Evolutionary conservation across 2,113 vertebrate genomes (phyloP), one percentile per base, ranked within the genome.

Genomic region (Sinosuthora webbiana): DNA sequence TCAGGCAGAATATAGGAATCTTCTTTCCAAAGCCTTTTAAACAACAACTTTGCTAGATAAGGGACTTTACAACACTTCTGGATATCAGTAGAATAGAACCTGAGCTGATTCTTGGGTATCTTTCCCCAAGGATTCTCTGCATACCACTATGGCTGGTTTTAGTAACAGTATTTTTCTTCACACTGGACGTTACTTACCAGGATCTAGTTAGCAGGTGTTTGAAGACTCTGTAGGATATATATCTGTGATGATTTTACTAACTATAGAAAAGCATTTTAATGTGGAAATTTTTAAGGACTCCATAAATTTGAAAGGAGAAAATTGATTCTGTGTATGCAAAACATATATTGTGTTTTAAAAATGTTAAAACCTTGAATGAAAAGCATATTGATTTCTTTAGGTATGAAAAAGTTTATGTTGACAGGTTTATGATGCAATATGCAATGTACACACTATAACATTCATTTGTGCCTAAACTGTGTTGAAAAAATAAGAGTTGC

Each of bases 401-500:
- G 57, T 90, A 52, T 25, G 67, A 52, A 80, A 87, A 87, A 81
- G 71, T 56, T 89, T 85, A 87, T 87, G 68, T 55, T 96, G 90
- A 59, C 47, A 83, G 30, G 24, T 94, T 94, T 93, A 95, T 92
- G 79, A 71, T 79, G 62, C 9, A 96, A 83, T 94, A 50, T 75
- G 30, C 15, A 90, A 95, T 73, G 88, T 45, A 39, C 10, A 89
- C 11, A 57, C 5, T 90, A 94, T 71, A 91, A 75, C 93, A 91
- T 69, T 23, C 64, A 87, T 94, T 94, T 96, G 44, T 94, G 62
- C 75, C n/a, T 83, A 25, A 53, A 39, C 19, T 64, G 24, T 93
- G 57, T 41, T 95, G 81, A 89, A 90, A 98, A 98, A 95, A 97
- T 94, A 96, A 92, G 47, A 88, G 56, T 90, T 95, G 71, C 85